Conservation (phyloP, 2,888 invertebrate species). For the Limnephilus auricula region DNA sequence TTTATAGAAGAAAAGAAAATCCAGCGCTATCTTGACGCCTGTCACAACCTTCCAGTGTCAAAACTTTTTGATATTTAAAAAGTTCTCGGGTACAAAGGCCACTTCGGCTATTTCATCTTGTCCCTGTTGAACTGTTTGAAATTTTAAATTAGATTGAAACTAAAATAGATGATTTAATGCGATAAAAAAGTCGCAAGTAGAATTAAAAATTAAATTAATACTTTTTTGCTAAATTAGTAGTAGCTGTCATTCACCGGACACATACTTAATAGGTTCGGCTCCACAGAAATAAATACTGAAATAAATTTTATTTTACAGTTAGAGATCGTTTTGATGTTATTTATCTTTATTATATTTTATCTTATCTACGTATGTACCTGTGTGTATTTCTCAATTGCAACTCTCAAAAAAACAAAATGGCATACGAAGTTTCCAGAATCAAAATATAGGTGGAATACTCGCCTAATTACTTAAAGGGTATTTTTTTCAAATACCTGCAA, state of each 20-base stretch:
- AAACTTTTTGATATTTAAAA: slow-evolving; percentile 19
- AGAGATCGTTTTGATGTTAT: no score
- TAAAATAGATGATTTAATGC: not conserved
- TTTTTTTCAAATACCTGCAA: no score
- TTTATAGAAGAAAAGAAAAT: slow-evolving; percentile 26
- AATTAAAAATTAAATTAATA: not conserved
- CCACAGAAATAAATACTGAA: not conserved
- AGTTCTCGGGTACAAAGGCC: slow-evolving; percentile 26
- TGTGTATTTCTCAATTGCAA: no score
- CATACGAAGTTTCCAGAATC: no score
- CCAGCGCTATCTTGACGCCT: slow-evolving; percentile 12
- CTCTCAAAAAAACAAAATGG: no score
- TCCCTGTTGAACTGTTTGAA: not conserved
- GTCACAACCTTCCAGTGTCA: slow-evolving; percentile 15
- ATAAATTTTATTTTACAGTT: no score
- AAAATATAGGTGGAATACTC: no score
- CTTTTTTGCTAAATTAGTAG: not conserved
- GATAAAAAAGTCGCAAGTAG: not conserved
- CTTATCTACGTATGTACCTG: no score
- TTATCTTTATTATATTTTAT: no score
- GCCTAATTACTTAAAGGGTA: no score
- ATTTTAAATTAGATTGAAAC: not conserved
- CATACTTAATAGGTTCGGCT: not conserved
- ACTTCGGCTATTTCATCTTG: slow-evolving; percentile 23
- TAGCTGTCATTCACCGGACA: not conserved